Percentiles rank a stretch among this genome's conserved stretches.
These are phyloP conservation scores for Phylloscopus trochilus DNA, from an alignment of 2,113 vertebrate species.

Conservation along the genomic window DNA sequence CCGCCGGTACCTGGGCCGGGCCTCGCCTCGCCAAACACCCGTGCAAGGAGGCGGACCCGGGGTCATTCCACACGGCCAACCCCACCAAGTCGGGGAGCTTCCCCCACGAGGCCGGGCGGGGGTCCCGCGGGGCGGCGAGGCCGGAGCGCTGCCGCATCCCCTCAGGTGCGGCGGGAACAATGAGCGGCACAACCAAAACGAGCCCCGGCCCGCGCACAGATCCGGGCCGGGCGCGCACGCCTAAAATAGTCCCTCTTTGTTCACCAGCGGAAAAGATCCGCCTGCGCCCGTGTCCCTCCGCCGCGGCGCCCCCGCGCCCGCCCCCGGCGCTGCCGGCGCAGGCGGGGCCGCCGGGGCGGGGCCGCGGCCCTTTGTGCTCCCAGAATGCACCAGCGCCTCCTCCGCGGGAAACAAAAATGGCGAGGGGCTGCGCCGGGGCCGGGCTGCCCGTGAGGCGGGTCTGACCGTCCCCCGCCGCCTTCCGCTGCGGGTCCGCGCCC, in stretches of 20 bases:
- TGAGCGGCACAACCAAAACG: neutral
- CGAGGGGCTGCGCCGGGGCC: neutral
- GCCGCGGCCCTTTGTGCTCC: neutral
- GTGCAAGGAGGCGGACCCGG: fast-evolving
- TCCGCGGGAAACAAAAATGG: neutral
- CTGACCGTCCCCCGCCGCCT: neutral
- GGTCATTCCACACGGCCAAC: fast-evolving
- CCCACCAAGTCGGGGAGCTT: fast-evolving
- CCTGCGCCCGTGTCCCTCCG: neutral
- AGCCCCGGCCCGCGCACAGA: neutral
- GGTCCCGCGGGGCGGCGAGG: fast-evolving
- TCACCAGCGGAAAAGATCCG: fast-evolving
- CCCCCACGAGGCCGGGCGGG: fast-evolving
- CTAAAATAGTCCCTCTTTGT: conserved; percentile 60
- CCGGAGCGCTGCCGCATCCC: fast-evolving
- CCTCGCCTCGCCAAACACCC: neutral
- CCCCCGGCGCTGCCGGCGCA: neutral
- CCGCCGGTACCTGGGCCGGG: neutral
- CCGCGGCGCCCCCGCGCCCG: neutral
- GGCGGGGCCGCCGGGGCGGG: conserved; percentile 21
- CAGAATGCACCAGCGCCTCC: neutral
- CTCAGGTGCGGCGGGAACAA: neutral
- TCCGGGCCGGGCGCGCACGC: fast-evolving
- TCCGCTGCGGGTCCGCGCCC: neutral
- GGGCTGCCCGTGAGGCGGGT: neutral